phyloP scores from a whole-genome alignment of 1,140 invertebrate species.

The Ostrea edulis region DNA sequence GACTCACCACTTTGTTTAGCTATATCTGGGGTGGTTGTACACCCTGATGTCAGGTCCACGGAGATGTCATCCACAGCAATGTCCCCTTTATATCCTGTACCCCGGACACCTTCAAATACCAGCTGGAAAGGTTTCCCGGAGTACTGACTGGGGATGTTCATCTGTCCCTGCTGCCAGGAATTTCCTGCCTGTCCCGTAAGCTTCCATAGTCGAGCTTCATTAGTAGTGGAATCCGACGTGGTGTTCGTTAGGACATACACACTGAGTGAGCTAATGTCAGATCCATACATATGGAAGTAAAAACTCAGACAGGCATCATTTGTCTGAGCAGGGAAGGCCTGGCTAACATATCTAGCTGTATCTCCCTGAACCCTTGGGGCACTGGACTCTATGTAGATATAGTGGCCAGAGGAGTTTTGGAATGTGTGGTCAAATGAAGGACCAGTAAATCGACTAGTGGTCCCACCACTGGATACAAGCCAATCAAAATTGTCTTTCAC shows the following conservation, averaged over 20 bases:
- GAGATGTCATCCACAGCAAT: constrained; percentile 72
- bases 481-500: constrained; percentile 73
- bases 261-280: constrained; percentile 67
- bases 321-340: constrained; percentile 58
- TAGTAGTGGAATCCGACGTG: constrained; percentile 57
- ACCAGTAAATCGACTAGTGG: constrained; percentile 79
- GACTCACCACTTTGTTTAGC: constrained; percentile 45
- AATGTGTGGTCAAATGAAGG: constrained; percentile 72
- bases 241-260: constrained; percentile 64
- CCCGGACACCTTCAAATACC: constrained; percentile 67
- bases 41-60: constrained; percentile 45
- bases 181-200: constrained; percentile 62
- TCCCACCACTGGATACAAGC: constrained; percentile 61
- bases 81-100: constrained; percentile 64
- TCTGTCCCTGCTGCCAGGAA: constrained; percentile 66
- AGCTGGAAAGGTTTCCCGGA: constrained; percentile 70
- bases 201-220: constrained; percentile 68
- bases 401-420: constrained; percentile 56
- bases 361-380: constrained; percentile 62
- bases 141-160: constrained; percentile 66
- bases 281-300: constrained; percentile 76
- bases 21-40: constrained; percentile 56
- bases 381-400: constrained; percentile 70
- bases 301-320: constrained; percentile 65
- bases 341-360: constrained; percentile 60